Evolutionary conservation across 2,797 vertebrate species (phyloP).

Genomic region (Tenualosa thibaudeaui): DNA sequence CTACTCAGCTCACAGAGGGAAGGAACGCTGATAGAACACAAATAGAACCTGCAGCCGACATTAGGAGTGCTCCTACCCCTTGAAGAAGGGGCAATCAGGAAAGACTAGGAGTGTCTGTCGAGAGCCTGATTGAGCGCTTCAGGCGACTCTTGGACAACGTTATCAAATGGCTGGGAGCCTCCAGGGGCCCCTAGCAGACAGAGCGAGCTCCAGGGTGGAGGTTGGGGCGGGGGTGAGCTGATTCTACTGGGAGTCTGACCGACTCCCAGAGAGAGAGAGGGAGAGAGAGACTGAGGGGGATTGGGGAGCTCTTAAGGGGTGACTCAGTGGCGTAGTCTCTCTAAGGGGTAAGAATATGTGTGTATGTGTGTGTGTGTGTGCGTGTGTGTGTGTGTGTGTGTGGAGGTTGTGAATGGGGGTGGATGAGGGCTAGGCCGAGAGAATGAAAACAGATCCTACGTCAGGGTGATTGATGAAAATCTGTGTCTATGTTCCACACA

Average conservation of each 20-base stretch:
- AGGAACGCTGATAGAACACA: too few relatives aligned
- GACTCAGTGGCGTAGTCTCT: too few relatives aligned
- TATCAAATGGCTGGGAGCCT: constrained; percentile 48
- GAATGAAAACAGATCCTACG: neutral
- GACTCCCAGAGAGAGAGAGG: constrained; percentile 31
- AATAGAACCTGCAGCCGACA: too few relatives aligned
- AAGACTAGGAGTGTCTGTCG: constrained; percentile 44
- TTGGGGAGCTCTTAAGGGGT: neutral
- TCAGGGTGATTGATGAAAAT: constrained; percentile 22
- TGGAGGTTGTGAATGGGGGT: neutral
- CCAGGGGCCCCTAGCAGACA: constrained; percentile 32
- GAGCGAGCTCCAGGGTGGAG: constrained; percentile 22
- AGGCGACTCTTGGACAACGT: constrained; percentile 50
- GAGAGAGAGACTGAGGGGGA: constrained; percentile 2
- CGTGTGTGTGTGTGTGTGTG: neutral
- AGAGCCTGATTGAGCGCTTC: constrained; percentile 46
- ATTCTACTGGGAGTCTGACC: constrained; percentile 33
- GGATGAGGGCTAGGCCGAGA: neutral
- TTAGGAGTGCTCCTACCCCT: neutral
- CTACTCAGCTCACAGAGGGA: too few relatives aligned
- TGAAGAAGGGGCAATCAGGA: constrained; percentile 46
- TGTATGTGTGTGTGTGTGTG: neutral
- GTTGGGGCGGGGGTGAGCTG: constrained; percentile 12
- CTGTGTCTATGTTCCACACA: neutral
- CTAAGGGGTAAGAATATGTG: neutral